Percentiles rank a stretch among this genome's conserved stretches.
These are phyloP conservation scores for Xiphorhynchus elegans DNA, from an alignment of 2,113 vertebrate species.

Conservation along the genomic window DNA sequence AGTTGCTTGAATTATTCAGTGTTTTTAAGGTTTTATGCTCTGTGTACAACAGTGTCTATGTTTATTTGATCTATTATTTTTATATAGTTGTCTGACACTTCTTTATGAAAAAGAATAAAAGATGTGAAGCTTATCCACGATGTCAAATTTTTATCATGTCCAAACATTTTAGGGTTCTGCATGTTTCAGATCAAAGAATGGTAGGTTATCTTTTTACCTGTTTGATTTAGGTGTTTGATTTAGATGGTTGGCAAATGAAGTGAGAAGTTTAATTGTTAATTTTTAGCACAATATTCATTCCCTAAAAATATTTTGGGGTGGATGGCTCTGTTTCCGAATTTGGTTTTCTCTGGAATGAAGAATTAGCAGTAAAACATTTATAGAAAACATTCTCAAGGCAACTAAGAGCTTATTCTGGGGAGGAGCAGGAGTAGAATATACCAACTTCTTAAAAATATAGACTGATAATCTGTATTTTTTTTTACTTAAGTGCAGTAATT, in stretches of 20 bases:
- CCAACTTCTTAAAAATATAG: not conserved
- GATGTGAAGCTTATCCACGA: conserved; percentile 56
- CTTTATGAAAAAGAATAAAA: conserved; percentile 77
- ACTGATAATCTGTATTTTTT: not conserved
- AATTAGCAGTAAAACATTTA: not conserved
- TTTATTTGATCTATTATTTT: conserved; percentile 77
- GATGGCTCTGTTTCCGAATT: not conserved
- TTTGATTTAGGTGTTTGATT: conserved; percentile 52
- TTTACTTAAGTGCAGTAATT: not conserved
- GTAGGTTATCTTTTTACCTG: not conserved
- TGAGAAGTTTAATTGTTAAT: not conserved
- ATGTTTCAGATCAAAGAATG: conserved; percentile 58
- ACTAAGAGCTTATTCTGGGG: not conserved
- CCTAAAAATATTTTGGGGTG: not conserved
- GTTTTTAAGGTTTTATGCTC: conserved; percentile 62
- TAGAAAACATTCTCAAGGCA: not conserved
- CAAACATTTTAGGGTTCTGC: conserved; percentile 49
- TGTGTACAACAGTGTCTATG: conserved; percentile 46
- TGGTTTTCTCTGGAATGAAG: not conserved
- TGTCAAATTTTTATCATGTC: conserved; percentile 62
- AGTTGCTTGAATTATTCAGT: conserved; percentile 65
- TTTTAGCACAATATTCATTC: not conserved
- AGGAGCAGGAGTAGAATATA: not conserved
- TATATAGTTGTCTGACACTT: conserved; percentile 60
- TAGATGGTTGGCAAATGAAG: not conserved